Evolutionary conservation across 1,140 invertebrate genomes (phyloP).

Genomic region (Orchesella cincta): DNA sequence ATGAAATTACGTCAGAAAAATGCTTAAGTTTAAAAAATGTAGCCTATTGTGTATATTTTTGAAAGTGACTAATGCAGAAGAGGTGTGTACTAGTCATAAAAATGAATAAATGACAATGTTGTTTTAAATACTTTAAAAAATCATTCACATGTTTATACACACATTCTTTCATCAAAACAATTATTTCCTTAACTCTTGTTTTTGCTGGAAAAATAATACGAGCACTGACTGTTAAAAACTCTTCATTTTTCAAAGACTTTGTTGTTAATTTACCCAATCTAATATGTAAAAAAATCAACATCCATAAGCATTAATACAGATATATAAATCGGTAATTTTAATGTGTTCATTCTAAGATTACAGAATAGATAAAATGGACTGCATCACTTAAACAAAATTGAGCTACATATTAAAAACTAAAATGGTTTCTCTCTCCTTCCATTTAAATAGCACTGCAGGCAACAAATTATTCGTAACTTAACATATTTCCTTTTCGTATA

Average conservation of each 20-base stretch:
- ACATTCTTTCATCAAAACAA: not conserved
- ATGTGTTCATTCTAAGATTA: not conserved
- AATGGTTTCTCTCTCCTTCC: not conserved
- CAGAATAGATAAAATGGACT: conserved; percentile 5
- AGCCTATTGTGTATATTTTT: too few species aligned
- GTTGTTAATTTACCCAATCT: not conserved
- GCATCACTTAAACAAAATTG: not conserved
- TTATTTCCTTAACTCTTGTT: too few species aligned
- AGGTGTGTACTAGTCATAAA: too few species aligned
- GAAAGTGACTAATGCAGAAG: too few species aligned
- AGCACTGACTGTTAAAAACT: not conserved
- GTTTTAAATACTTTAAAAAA: not conserved
- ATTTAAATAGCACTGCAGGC: not conserved
- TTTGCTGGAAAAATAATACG: too few species aligned
- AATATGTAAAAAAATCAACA: too few species aligned
- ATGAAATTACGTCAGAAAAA: too few species aligned
- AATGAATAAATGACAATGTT: not conserved
- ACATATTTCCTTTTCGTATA: not conserved
- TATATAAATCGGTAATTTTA: conserved; percentile 10
- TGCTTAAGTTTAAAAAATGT: too few species aligned
- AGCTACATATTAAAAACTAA: not conserved
- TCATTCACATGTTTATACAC: not conserved
- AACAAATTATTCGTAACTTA: not conserved
- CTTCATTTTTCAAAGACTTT: not conserved
- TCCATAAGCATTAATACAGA: too few species aligned